phyloP scores from a whole-genome alignment of 2,113 vertebrate genomes.

The Hepsetus odoe region DNA sequence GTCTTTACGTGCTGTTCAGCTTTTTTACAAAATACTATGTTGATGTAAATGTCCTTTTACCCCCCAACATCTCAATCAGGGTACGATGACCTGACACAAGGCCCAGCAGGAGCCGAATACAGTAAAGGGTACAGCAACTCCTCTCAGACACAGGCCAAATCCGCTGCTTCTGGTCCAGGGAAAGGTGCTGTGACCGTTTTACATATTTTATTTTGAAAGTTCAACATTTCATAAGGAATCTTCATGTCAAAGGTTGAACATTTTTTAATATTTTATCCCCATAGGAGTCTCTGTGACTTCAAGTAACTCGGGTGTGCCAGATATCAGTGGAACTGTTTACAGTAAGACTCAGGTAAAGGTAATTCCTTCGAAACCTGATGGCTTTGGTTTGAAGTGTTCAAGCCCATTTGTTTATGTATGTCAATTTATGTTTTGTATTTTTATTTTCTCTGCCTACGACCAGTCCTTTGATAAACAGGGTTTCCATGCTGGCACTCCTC shows the following conservation, averaged over 20 bases:
- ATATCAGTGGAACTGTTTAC: constrained; percentile 99
- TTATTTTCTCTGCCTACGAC: not conserved
- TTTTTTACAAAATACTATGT: too few relatives aligned
- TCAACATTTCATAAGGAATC: not conserved
- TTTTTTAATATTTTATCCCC: constrained; percentile 41
- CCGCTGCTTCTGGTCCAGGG: constrained; percentile 86
- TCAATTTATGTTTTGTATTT: not conserved
- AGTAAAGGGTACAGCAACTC: constrained; percentile 91
- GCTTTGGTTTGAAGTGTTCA: not conserved
- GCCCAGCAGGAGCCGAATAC: constrained; percentile 88
- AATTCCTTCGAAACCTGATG: too few relatives aligned
- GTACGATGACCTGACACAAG: constrained; percentile 92
- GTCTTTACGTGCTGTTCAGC: too few relatives aligned
- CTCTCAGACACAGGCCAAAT: constrained; percentile 93
- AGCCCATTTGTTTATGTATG: not conserved
- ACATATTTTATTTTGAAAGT: not conserved
- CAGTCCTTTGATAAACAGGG: constrained; percentile 90
- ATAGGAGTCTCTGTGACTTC: constrained; percentile 96
- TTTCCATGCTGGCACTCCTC: constrained; percentile 90
- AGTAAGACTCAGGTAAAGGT: constrained; percentile 96
- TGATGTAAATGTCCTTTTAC: too few relatives aligned
- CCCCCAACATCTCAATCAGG: too few relatives aligned
- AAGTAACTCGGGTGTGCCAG: constrained; percentile 97
- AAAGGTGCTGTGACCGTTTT: constrained; percentile 87
- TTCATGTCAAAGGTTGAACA: not conserved